A percentile compares a stretch with the other conserved stretches of the same genome.
phyloP scores from a whole-genome alignment of 1,140 invertebrate genomes.

The Meloidogyne exigua region DNA sequence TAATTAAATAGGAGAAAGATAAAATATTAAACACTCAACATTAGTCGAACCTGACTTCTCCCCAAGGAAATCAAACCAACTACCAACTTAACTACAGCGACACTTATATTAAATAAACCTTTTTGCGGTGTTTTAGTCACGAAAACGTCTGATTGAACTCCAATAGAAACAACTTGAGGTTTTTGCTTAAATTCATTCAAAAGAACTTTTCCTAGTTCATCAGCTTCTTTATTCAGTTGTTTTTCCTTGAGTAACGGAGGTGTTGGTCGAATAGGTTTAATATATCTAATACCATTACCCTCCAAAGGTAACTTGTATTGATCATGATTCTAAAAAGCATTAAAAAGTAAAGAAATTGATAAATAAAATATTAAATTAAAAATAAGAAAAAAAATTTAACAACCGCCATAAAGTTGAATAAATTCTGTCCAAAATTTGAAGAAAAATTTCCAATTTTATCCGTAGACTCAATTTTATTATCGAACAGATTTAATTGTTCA shows the following conservation, averaged over 20 bases:
- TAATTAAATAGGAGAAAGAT: too few relatives aligned
- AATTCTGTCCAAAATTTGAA: background rate
- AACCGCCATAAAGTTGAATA: background rate
- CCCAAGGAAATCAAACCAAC: too few relatives aligned
- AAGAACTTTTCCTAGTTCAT: background rate
- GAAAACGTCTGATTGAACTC: constrained; percentile 22
- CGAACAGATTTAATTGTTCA: constrained; percentile 14
- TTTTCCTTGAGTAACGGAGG: background rate
- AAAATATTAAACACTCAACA: too few relatives aligned
- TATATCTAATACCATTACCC: background rate
- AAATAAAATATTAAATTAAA: background rate
- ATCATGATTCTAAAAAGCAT: background rate
- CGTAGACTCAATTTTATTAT: background rate
- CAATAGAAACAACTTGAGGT: constrained; percentile 22
- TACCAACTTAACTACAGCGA: too few relatives aligned
- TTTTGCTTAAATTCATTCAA: background rate
- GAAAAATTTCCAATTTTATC: background rate
- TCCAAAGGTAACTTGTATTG: background rate
- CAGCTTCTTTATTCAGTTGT: background rate
- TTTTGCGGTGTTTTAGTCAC: background rate
- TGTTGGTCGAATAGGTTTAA: background rate
- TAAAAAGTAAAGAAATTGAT: too few relatives aligned
- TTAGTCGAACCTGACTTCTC: too few relatives aligned
- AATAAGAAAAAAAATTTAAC: too few relatives aligned
- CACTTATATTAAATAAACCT: background rate